phyloP scores from a whole-genome alignment of 2,113 vertebrate genomes.

The Rousettus leschenaultii region DNA sequence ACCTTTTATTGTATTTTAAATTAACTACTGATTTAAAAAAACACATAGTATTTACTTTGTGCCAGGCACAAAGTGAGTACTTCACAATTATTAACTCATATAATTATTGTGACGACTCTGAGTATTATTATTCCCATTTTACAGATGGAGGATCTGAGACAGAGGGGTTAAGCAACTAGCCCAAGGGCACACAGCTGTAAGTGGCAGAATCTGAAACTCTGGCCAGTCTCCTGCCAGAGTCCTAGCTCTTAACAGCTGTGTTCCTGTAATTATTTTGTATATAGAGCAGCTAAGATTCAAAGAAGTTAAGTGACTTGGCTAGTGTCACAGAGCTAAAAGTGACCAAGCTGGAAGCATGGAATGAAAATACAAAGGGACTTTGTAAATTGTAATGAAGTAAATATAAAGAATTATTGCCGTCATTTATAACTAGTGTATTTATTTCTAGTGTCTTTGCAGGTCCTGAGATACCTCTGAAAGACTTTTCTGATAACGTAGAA shows the following conservation, averaged over 20 bases:
- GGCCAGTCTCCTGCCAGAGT: neutral
- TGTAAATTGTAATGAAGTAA: neutral
- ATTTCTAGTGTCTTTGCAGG: neutral
- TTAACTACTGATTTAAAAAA: neutral
- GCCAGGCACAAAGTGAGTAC: neutral
- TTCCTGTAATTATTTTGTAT: neutral
- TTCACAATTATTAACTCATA: neutral
- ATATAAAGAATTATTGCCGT: neutral
- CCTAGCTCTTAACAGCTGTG: neutral
- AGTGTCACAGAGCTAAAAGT: neutral
- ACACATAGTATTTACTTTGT: neutral
- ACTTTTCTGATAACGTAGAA: neutral
- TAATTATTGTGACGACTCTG: neutral
- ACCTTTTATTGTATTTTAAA: neutral
- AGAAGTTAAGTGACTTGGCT: neutral
- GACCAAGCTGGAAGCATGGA: neutral
- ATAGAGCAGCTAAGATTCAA: neutral
- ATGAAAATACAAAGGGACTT: neutral
- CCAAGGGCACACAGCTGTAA: neutral
- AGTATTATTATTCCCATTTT: neutral
- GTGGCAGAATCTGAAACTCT: neutral
- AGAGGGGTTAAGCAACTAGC: neutral
- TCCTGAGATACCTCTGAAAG: neutral
- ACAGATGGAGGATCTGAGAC: neutral
- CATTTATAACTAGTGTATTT: neutral